phyloP scores from a whole-genome alignment of 2,797 vertebrate genomes.

The Cyprinodon diabolis region DNA sequence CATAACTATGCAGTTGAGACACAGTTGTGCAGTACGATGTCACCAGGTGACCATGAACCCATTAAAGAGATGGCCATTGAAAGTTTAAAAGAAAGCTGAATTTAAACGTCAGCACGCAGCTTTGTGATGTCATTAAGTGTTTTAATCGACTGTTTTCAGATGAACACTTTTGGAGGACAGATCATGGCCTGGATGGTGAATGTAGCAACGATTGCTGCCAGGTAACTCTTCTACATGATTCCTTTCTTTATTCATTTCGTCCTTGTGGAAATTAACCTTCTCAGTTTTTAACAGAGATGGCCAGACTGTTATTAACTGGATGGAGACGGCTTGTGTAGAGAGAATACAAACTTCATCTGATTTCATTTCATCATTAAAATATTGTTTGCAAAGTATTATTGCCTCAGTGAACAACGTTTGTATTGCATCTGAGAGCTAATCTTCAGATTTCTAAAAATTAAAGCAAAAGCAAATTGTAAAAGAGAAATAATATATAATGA shows the following conservation, averaged over 20 bases:
- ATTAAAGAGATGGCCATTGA: too few species aligned
- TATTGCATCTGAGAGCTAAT: too few species aligned
- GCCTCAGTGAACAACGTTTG: too few species aligned
- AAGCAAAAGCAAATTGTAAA: too few species aligned
- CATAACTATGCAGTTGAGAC: too few species aligned
- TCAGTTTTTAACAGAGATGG: not conserved
- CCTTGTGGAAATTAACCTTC: not conserved
- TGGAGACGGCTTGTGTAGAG: not conserved
- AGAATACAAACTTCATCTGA: not conserved
- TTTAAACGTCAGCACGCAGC: too few species aligned
- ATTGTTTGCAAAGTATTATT: too few species aligned
- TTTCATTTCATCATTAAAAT: not conserved
- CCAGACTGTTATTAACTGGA: not conserved
- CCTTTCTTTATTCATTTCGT: not conserved
- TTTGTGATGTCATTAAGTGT: not conserved
- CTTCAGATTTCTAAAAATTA: too few species aligned
- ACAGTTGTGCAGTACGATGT: too few species aligned
- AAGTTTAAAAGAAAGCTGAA: too few species aligned
- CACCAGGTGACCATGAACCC: too few species aligned
- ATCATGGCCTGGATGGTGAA: conserved; percentile 99
- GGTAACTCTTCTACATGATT: conserved; percentile 70
- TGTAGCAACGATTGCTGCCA: conserved; percentile 93
- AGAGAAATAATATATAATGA: too few species aligned
- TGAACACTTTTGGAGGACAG: conserved; percentile 94
- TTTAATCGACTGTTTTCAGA: conserved; percentile 32